Evolutionary conservation across 2,888 invertebrate genomes (phyloP), one percentile per base, ranked within the genome.

Genomic region (Baronia brevicornis): DNA sequence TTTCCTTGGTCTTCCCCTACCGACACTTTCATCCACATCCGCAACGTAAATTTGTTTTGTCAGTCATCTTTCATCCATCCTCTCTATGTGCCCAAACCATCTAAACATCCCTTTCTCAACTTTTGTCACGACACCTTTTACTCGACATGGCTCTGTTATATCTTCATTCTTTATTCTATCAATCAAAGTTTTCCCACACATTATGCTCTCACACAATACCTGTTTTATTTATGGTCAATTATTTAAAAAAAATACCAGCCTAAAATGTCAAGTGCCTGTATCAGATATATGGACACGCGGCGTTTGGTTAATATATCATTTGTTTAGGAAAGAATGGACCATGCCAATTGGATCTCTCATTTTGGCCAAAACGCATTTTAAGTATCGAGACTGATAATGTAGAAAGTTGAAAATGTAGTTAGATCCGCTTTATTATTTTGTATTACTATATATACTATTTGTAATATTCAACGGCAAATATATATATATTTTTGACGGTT

Each of bases 361-460:
- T 71, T 77, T 66, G 79, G 82, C 82, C 82, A 82, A 80, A 80
- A 74, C 60, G 74, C 77, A 73, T 80, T 77, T 75, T 66, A 62
- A 73, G 70, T 66, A 72, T 74, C 74, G 79, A 84, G 82, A 84
- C 84, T 82, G 82, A 82, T 82, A 72, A 67, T 60, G 60, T 80
- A 80, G 70, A 70, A 68, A 64, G 74, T 74, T 71, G 72, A 77
- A 66, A 69, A 66, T 63, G 69, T 75, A 78, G 69, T 67, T 73
- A 78, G 77, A 79, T 70, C 77, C 73, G 78, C 73, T 78, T 75
- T 70, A 73, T 77, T 75, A 72, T 78, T 80, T 78, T 78, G 61
- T 66, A 70, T n/a, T n/a, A n/a, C n/a, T n/a, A n/a, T n/a, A n/a
- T n/a, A n/a, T n/a, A 67, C 48, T 52, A 64, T 64, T 74, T 74